Evolutionary conservation across 2,888 invertebrate genomes (phyloP), one percentile per base, ranked within the genome.

Genomic region (Cryptus armator): DNA sequence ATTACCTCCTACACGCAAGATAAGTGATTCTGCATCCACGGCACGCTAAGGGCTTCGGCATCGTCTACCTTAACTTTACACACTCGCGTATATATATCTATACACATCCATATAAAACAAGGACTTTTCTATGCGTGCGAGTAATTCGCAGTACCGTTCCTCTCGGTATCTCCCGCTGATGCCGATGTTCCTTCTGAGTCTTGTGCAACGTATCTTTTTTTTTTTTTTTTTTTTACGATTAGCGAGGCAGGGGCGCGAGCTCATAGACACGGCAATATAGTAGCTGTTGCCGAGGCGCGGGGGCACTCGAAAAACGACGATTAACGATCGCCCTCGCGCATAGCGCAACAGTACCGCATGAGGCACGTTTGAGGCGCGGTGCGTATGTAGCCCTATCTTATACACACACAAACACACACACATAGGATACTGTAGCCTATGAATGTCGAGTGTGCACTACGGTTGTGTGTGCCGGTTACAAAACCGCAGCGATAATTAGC

Each of bases 111-210:
- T 51, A 70, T 29, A 56, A 59, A 44, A 29, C 51, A 76, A 62
- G 43, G 46, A 62, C 59, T 68, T 43, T 81, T 76, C 72, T 59
- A 72, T 81, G 84, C 84, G 81, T 81, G 81, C 84, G 81, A 77
- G 77, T 84, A 84, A 84, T 77, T 84, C 84, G 72, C 77, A 81
- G 81, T 84, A 84, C 84, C 84, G 84, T 84, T 84, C 37, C 71
- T 46, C 56, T 46, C 62, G 81, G 77, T 77, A 84, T 81, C 77
- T 77, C 77, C 51, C 48, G 68, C 32, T 56, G 81, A 46, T 72
- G 79, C 64, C 48, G 81, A 77, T 77, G 71, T 46, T 78, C 67
- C 19, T 62, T 24, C 66, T 24, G 68, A 29, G 59, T 62, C 74
- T 71, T 32, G 19, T 51, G 70, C n/a, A 29, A 43, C 43, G 64